Evolutionary conservation across 1,140 invertebrate genomes (phyloP).

Genomic region (Calephelis nemesis): DNA sequence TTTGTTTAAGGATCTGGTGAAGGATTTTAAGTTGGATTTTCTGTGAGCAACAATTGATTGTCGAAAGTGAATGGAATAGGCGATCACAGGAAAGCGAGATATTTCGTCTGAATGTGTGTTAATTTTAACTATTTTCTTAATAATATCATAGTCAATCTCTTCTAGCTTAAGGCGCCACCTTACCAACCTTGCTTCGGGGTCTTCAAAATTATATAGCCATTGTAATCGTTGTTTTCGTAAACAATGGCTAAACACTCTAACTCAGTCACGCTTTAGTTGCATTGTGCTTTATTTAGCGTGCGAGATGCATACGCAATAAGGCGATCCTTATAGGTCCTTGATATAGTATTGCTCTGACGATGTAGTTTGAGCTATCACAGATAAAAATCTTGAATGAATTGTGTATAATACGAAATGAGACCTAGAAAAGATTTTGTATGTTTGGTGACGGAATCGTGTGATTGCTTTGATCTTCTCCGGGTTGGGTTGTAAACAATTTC

Average conservation of each 20-base stretch:
- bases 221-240: background rate
- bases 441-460: conserved; percentile 27
- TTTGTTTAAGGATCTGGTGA: too few species aligned
- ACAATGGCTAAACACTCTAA: background rate
- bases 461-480: conserved; percentile 44
- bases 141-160: background rate
- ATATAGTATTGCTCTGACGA: conserved; percentile 53
- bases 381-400: conserved; percentile 22
- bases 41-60: background rate
- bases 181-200: conserved; percentile 2
- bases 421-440: background rate
- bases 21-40: background rate
- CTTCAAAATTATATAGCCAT: conserved; percentile 11
- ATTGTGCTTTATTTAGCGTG: background rate
- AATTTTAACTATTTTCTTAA: background rate
- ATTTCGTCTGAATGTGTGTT: background rate
- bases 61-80: background rate
- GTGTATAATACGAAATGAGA: background rate
- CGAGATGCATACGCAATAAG: conserved; percentile 10
- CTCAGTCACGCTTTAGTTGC: background rate
- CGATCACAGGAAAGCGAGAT: background rate
- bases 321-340: conserved; percentile 39
- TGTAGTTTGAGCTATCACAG: conserved; percentile 60
- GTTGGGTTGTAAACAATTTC: conserved; percentile 41
- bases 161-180: conserved; percentile 4